Percentiles rank a stretch among this genome's conserved stretches.
phyloP scores from a whole-genome alignment of 2,888 invertebrate genomes.

The Nemoura dubitans region DNA sequence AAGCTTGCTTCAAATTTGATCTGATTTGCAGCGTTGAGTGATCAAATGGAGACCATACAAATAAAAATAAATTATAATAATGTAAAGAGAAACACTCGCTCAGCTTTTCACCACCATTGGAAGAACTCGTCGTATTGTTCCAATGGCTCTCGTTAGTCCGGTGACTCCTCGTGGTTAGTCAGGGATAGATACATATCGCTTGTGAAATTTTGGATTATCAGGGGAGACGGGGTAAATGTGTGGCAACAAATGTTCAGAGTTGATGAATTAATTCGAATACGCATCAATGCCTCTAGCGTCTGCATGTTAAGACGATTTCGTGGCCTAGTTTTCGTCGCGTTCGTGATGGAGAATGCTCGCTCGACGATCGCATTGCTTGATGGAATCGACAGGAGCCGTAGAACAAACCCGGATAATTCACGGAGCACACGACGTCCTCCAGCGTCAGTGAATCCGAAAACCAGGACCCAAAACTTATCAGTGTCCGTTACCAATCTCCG shows the following conservation, averaged over 20 bases:
- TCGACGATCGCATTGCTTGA: constrained; percentile 53
- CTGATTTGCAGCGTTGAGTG: too few species aligned
- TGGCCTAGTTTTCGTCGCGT: constrained; percentile 48
- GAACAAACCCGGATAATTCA: constrained; percentile 49
- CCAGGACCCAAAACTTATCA: constrained; percentile 48
- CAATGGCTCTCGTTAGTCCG: too few species aligned
- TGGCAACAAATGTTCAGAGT: constrained; percentile 48
- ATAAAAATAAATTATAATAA: too few species aligned
- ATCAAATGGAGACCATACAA: too few species aligned
- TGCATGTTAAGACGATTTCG: constrained; percentile 51
- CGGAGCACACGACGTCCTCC: constrained; percentile 44
- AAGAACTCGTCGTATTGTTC: too few species aligned
- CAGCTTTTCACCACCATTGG: too few species aligned
- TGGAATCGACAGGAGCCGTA: constrained; percentile 50
- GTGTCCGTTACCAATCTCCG: constrained; percentile 31
- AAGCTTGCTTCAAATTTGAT: too few species aligned
- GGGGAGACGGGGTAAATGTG: constrained; percentile 47
- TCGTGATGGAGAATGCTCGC: constrained; percentile 51
- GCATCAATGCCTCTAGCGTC: constrained; percentile 51
- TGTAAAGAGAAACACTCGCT: too few species aligned
- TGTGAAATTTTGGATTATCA: too few species aligned
- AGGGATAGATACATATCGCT: too few species aligned
- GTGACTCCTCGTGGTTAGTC: too few species aligned
- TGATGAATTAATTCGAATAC: constrained; percentile 49
- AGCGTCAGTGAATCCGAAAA: constrained; percentile 49